Base-by-base conservation (phyloP, 1,140 invertebrate genomes). In the Drosophila willistoni region DNA sequence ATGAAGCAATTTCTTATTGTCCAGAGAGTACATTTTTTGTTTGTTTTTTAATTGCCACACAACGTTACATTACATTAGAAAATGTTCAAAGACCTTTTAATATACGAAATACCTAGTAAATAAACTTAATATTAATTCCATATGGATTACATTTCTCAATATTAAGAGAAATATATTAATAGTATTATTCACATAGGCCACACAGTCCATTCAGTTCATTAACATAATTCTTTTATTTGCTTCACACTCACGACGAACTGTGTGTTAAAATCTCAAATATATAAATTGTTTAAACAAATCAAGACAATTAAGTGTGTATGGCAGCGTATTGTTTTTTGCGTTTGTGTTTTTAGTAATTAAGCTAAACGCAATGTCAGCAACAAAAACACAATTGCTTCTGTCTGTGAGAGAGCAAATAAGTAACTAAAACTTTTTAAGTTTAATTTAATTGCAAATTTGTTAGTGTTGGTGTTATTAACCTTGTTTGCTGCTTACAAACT, bases 1-100 rank as follows among this genome's bases (percentile, higher is more conserved):
- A 81, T 85, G 78, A 69, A 68, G 57, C 79, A 82, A 79, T 82
- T 81, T 78, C 70, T 69, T 76, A 57, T 70, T 55, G 63, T 79
- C 54, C 25, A 51, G 55, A 69, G 62, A 68, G 68, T 69, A 3
- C n/a, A 12, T 0, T 25, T 25, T 67, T 12, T 34, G 10, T 44
- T 33, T 44, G 54, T 22, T 22, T 22, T 19, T 36, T 59, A 71
- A 13, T 60, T 60, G 34, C 39, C 71, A 22, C 3, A 39, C 10
- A 39, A 13, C 36, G 12, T 13, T 13, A 13, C 13, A n/a, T 39
- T n/a, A 4, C 36, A 13, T n/a, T 5, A 39, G 4, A 39, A 39
- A 39, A 29, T 29, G 25, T 29, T 6, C 25, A 29, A 29, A 29
- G 6, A 29, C 29, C 5, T 29, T 25, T 5, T 29, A 25, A 25